phyloP scores from a whole-genome alignment of 2,888 invertebrate species.

The Agonopterix arenella region DNA sequence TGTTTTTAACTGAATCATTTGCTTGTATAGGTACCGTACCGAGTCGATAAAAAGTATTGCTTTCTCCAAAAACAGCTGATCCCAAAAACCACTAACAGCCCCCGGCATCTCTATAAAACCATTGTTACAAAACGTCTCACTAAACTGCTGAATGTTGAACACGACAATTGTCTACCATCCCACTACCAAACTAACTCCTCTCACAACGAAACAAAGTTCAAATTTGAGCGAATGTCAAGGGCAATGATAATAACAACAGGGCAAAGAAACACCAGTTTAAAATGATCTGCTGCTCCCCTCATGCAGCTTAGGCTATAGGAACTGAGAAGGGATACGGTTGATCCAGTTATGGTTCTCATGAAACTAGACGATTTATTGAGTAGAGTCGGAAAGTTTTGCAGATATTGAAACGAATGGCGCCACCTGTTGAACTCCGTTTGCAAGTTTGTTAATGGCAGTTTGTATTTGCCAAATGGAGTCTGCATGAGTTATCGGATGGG shows the following conservation, averaged over 20 bases:
- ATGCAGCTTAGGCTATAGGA: slow-evolving; percentile 17
- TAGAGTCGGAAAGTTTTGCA: slow-evolving; percentile 69
- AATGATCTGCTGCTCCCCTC: slow-evolving; percentile 30
- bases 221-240: slow-evolving; percentile 40
- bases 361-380: slow-evolving; percentile 64
- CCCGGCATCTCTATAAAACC: slow-evolving; percentile 51
- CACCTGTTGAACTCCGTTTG: slow-evolving; percentile 65
- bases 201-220: slow-evolving; percentile 35
- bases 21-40: no score
- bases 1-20: no score
- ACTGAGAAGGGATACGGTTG: slow-evolving; percentile 14
- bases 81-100: slow-evolving; percentile 23
- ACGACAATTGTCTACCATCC: slow-evolving; percentile 25
- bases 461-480: slow-evolving; percentile 12
- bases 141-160: slow-evolving; percentile 44
- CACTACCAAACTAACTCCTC: slow-evolving; percentile 30
- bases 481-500: slow-evolving; percentile 5
- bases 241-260: slow-evolving; percentile 66
- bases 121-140: slow-evolving; percentile 57
- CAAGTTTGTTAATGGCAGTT: slow-evolving; percentile 65
- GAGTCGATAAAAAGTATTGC: no score
- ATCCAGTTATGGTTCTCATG: slow-evolving; percentile 26
- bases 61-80: slow-evolving; percentile 36
- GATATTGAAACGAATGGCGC: slow-evolving; percentile 73
- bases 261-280: slow-evolving; percentile 50